These are phyloP conservation scores for Porites lutea DNA, from an alignment of 64 coral and sea anemone species.

Conservation along the genomic window DNA sequence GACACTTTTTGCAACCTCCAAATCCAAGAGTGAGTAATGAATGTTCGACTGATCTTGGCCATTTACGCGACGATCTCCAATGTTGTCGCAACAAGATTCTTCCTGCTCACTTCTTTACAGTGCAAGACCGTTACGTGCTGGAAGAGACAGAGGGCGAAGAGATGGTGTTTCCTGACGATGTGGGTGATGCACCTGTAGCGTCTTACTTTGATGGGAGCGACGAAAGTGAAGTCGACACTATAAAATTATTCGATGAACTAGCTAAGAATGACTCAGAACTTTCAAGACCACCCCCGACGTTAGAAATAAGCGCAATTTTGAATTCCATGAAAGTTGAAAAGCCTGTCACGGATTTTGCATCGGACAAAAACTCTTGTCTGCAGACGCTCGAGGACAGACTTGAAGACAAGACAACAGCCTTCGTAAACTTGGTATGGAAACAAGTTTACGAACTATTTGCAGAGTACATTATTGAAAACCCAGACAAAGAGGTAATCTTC, in stretches of 20 bases:
- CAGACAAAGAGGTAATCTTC: background rate
- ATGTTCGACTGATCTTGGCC: slow-evolving; percentile 33
- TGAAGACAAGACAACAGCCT: background rate
- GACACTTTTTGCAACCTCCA: background rate
- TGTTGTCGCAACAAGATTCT: background rate
- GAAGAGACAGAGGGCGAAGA: background rate
- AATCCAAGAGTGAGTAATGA: background rate
- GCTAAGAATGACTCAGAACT: background rate
- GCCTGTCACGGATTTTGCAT: background rate
- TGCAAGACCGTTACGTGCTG: background rate
- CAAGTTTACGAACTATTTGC: background rate
- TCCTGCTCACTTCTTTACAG: background rate
- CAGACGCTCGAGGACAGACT: background rate
- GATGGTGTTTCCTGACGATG: background rate
- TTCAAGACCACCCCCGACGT: background rate
- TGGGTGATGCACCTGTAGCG: background rate
- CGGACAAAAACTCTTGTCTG: background rate
- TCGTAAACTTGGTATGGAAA: background rate
- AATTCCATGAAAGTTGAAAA: background rate
- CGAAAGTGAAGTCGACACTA: background rate
- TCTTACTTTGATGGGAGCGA: slow-evolving; percentile 22
- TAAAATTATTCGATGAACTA: background rate
- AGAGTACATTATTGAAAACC: slow-evolving; percentile 6
- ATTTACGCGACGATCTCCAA: background rate
- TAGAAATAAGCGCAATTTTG: background rate